Conservation (phyloP, 2,113 vertebrate genomes). For the Aegotheles bennettii region DNA sequence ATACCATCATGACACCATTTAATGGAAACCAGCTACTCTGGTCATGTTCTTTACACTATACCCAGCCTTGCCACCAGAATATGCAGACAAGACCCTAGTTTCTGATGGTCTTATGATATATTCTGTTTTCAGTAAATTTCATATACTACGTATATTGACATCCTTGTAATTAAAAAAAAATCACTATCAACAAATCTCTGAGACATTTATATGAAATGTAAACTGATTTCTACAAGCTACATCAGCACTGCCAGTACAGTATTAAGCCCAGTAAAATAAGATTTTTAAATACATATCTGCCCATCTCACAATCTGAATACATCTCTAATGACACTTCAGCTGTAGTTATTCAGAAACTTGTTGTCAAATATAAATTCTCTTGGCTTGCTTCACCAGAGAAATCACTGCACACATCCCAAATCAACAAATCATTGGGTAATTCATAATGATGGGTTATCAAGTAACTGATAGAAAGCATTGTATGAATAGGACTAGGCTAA, state of each 20-base stretch:
- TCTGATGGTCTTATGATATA: neutral
- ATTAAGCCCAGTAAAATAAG: neutral
- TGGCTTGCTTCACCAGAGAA: neutral
- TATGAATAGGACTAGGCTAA: neutral
- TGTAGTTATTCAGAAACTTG: neutral
- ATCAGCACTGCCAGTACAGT: neutral
- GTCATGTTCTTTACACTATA: neutral
- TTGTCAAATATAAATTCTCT: neutral
- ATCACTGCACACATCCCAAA: neutral
- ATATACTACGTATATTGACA: neutral
- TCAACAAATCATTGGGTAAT: neutral
- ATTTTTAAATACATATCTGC: neutral
- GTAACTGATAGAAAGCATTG: neutral
- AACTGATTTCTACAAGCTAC: neutral
- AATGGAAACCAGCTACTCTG: constrained; percentile 12
- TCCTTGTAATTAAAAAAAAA: neutral
- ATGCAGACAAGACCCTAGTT: neutral
- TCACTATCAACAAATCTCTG: neutral
- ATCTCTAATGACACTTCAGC: neutral
- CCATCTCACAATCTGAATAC: neutral
- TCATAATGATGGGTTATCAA: neutral
- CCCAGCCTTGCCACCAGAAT: neutral
- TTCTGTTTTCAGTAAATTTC: neutral
- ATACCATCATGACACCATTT: neutral
- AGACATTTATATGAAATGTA: neutral